Conservation (phyloP, 2,888 invertebrate species). For the Chrysomela aeneicollis region DNA sequence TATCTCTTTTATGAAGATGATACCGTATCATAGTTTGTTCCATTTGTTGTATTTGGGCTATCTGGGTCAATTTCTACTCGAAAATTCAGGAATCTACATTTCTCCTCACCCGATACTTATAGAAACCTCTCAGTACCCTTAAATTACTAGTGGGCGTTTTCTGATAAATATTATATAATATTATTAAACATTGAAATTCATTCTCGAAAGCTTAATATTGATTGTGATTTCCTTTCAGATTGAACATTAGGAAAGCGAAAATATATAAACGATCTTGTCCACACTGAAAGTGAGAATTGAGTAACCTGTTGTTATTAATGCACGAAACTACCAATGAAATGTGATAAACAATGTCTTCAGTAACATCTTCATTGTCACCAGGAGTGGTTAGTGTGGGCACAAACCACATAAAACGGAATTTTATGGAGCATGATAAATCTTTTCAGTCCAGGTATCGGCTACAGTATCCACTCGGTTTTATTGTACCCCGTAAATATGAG, state of each 20-base stretch:
- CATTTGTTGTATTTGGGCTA: no score
- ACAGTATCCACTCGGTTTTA: slow-evolving; percentile 31
- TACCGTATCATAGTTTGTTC: no score
- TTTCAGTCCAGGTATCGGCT: slow-evolving; percentile 22
- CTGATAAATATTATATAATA: no score
- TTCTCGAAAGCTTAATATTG: no score
- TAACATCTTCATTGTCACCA: slow-evolving; percentile 40
- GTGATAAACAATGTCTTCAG: slow-evolving; percentile 11
- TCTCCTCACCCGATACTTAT: no score
- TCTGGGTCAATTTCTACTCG: no score
- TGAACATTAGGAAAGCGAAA: background rate
- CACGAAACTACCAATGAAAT: slow-evolving; percentile 3
- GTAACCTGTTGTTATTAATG: slow-evolving; percentile 10
- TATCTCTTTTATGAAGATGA: no score
- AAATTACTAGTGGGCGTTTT: no score
- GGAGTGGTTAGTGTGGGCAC: slow-evolving; percentile 49
- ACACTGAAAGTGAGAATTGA: background rate
- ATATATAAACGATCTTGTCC: background rate
- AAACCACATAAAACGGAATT: slow-evolving; percentile 44
- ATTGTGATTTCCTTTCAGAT: no score
- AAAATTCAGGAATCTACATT: no score
- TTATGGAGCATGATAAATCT: slow-evolving; percentile 47
- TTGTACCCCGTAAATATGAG: slow-evolving; percentile 28
- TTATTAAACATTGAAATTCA: no score
- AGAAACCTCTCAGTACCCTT: no score